Conservation (phyloP, 2,113 vertebrate species). For the Vulpes vulpes region DNA sequence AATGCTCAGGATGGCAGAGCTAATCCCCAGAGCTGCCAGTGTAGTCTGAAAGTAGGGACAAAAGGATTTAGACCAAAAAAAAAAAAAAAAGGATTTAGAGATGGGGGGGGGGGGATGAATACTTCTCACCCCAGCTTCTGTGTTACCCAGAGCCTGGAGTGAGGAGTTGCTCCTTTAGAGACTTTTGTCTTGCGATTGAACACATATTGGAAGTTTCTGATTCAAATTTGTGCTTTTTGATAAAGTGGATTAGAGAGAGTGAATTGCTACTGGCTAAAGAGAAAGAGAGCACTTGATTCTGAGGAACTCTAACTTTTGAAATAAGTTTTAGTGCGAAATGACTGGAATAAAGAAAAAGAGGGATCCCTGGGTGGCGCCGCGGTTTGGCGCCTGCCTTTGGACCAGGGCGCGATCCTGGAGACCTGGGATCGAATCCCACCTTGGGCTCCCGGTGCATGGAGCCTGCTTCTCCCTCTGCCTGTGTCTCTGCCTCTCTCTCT, state of each 20-base stretch:
- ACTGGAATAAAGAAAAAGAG: background rate
- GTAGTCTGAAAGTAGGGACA: background rate
- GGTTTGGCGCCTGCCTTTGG: too few relatives aligned
- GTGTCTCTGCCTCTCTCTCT: too few relatives aligned
- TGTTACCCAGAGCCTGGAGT: background rate
- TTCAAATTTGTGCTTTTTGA: slow-evolving; percentile 30
- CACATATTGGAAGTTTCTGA: background rate
- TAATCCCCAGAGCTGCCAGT: slow-evolving; percentile 23
- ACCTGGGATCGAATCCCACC: too few relatives aligned
- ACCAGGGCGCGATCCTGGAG: too few relatives aligned
- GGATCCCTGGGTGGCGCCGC: too few relatives aligned
- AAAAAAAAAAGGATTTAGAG: background rate
- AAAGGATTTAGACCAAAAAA: background rate
- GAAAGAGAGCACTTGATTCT: background rate
- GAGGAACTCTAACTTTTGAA: background rate
- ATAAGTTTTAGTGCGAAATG: slow-evolving; percentile 4
- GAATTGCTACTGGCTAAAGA: slow-evolving; percentile 1
- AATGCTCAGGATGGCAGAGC: background rate
- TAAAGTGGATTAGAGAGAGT: background rate
- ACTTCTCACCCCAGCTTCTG: background rate
- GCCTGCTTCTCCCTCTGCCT: too few relatives aligned
- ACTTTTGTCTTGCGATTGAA: background rate
- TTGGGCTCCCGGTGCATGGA: too few relatives aligned
- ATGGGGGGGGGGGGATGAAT: background rate
- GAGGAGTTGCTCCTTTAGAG: background rate